Base-by-base conservation (phyloP, 2,113 vertebrate species). In the Podocnemis expansa region DNA sequence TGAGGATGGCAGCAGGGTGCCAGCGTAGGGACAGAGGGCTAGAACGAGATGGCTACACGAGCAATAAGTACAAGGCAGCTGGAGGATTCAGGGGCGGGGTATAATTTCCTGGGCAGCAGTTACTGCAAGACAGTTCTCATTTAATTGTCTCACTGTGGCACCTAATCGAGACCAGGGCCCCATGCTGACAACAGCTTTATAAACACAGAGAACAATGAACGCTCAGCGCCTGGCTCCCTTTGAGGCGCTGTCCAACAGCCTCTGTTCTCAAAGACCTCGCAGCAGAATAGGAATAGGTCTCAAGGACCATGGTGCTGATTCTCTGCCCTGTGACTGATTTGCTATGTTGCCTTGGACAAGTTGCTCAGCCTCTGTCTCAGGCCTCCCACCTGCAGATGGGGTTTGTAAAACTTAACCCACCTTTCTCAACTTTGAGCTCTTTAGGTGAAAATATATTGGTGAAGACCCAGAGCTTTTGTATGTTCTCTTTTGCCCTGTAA, bases 401-500 rank as follows among this genome's bases (percentile, higher is more conserved):
- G 89, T 91, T 41, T 92, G 79, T 56, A 91, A 82, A 67, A 56
- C 83, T 34, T 60, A 34, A 34, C 29, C 56, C 58, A 34, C 58
- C 58, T 60, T 31, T 29, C 6, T 29, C 31, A 60, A 4, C 29
- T 81, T 58, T 0, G 0, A 75, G 70, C 93, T 91, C 90, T 54
- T 93, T 95, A 94, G 92, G 93, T 88, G 87, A 86, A 88, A 92
- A 96, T 93, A 60, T 89, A 92, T 95, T 82, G 60, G 79, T 96
- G 91, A 95, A 81, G 92, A 96, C 60, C 80, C 94, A 96, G 89
- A 91, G 88, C 92, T 91, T 96, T 92, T 49, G 94, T 16, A 27
- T 56, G 73, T 83, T 78, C 84, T 63, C 70, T 96, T 94, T 95
- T 86, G 95, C 96, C 92, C 94, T 95, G 94, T 96, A 96, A 97